phyloP scores from a whole-genome alignment of 2,797 vertebrate species.

The Hemitrygon akajei region DNA sequence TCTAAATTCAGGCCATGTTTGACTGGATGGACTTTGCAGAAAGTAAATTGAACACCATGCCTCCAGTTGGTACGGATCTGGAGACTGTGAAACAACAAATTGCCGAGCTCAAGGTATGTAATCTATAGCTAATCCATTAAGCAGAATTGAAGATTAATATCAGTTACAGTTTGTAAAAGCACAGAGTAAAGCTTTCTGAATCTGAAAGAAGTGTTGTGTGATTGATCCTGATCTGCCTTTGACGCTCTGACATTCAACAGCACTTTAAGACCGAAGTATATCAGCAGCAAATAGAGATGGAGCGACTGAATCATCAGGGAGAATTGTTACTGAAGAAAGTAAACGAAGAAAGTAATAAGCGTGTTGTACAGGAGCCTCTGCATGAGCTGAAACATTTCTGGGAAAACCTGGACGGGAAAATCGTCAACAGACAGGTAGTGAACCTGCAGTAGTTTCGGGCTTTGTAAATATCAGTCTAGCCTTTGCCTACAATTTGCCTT shows the following conservation, averaged over 20 bases:
- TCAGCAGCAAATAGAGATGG: conserved; percentile 97
- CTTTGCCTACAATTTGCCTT: background rate
- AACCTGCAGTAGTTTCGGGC: too few relatives aligned
- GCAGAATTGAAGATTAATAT: background rate
- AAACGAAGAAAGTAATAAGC: conserved; percentile 73
- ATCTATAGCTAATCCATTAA: conserved; percentile 9
- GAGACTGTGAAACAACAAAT: conserved; percentile 98
- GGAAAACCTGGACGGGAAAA: conserved; percentile 83
- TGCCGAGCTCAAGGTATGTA: conserved; percentile 84
- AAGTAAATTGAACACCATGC: conserved; percentile 85
- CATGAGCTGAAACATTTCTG: conserved; percentile 84
- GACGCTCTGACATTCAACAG: conserved; percentile 49
- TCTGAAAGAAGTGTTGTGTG: background rate
- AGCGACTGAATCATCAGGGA: conserved; percentile 88
- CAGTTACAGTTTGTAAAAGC: background rate
- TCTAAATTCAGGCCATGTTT: conserved; percentile 77
- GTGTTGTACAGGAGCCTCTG: conserved; percentile 82
- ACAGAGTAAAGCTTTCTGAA: background rate
- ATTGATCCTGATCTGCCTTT: background rate
- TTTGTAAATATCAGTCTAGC: too few relatives aligned
- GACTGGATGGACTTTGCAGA: conserved; percentile 96
- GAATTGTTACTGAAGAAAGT: conserved; percentile 87
- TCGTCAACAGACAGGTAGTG: conserved; percentile 84
- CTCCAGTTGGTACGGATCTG: conserved; percentile 90
- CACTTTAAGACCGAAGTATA: conserved; percentile 91